Evolutionary conservation across 2,113 vertebrate species (phyloP), one percentile per base, ranked within the genome.

Genomic region (Lichenostomus cassidix): DNA sequence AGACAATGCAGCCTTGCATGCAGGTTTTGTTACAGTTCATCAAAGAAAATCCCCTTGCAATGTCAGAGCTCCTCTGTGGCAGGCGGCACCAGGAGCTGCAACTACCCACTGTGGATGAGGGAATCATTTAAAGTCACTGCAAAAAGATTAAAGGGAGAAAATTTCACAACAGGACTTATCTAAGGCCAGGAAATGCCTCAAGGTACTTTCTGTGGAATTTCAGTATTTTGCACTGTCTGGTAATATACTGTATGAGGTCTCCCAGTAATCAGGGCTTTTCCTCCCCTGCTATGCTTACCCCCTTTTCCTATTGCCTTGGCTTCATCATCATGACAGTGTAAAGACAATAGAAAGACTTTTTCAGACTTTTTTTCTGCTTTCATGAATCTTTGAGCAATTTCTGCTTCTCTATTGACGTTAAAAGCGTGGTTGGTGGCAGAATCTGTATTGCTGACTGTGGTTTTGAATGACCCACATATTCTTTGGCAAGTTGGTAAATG

Each of bases 111-210:
- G 16, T 81, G 39, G 83, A 88, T 87, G 50, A 83, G 16, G n/a
- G 31, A 89, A 92, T 68, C 2, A 0, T 89, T 95, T 74, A 73
- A 91, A 96, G 92, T 35, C 55, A 49, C 39, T 79, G 37, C 3
- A 0, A 88, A 73, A 86, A 94, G 90, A 93, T 93, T 88, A 94
- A 96, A 96, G 46, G 29, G 41, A 73, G 76, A 64, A 84, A 52
- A 92, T 18, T 75, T 94, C 88, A 95, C 70, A 96, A 56, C 39
- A 71, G 71, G 46, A 21, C n/a, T 96, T 88, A 93, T 77, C 41
- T 89, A 69, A 94, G 53, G 41, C 62, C 28, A 87, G 69, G 37
- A 91, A 91, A 91, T 65, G 62, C 91, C 68, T 78, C 75, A 42
- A 94, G 80, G 44, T 90, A 41, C 39, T 79, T 49, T 71, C 87